Percentiles rank a stretch among this genome's conserved stretches.
phyloP scores from a whole-genome alignment of 2,797 vertebrate genomes.

The Pantherophis alleghaniensis region DNA sequence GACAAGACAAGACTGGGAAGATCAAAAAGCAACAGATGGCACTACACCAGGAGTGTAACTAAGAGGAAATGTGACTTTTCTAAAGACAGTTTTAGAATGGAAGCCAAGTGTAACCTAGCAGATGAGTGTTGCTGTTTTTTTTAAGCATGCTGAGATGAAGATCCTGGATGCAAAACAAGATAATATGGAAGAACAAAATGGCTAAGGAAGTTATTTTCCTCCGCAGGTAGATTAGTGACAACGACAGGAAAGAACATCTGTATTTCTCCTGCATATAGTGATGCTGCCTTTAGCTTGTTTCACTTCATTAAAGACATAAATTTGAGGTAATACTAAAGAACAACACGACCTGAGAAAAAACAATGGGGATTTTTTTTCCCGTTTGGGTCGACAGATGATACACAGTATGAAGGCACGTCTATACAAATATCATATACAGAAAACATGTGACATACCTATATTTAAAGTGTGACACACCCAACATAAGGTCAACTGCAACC shows the following conservation, averaged over 20 bases:
- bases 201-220: conserved; percentile 29
- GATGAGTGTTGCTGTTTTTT: neutral
- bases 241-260: conserved; percentile 34
- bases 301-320: conserved; percentile 26
- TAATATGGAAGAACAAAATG: conserved; percentile 17
- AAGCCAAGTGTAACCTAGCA: conserved; percentile 34
- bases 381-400: neutral
- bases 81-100: conserved; percentile 30
- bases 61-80: conserved; percentile 25
- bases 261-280: conserved; percentile 16
- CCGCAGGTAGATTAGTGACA: conserved; percentile 41
- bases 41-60: conserved; percentile 5
- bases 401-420: neutral
- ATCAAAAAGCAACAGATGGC: conserved; percentile 13
- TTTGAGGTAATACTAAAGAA: neutral
- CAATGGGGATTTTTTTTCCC: neutral
- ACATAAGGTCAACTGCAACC: neutral
- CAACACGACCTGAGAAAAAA: neutral
- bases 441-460: neutral
- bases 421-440: neutral
- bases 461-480: neutral
- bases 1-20: neutral
- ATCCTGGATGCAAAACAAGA: conserved; percentile 16
- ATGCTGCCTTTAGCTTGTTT: conserved; percentile 32
- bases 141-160: neutral